Base-by-base conservation (phyloP, 1,140 invertebrate species). In the Drosophila teissieri region DNA sequence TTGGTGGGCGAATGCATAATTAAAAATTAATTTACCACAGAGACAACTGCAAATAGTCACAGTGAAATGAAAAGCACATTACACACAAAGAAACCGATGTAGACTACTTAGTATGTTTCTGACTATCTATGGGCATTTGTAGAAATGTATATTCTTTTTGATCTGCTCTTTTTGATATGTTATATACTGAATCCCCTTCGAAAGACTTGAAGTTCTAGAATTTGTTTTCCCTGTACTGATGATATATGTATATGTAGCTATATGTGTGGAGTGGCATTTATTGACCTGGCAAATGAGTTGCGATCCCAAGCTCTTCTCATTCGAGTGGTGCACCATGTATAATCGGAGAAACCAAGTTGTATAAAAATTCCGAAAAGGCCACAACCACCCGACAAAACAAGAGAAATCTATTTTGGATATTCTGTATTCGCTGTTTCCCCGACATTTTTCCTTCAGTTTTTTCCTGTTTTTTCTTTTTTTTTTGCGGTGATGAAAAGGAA, bases 21-120 rank as follows among this genome's bases (percentile, higher is more conserved):
- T 86, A 86, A 88, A 86, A 76, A 83, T 88, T 82, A 68, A 86
- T 86, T 86, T 79, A 76, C 65, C 75, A 61, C 75, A 73, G 51
- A 62, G 61, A 52, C 51, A 56, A 40, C 22, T 14, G 55, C 46
- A 60, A 73, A 72, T 44, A 45, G 24, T 42, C 17, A 6, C n/a
- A 27, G 39, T 55, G 40, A 80, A 60, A 73, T 53, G 45, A 45
- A 67, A 73, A 55, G 27, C 36, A 48, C 46, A 57, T 44, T 48
- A 56, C 42, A 46, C 34, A 14, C 53, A 2, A 15, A 34, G 54
- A 63, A 63, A 62, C 31, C 0, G n/a, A 14, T 19, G 11, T 45
- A 0, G 1, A n/a, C 3, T 4, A 3, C 8, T 31, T 6, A 1
- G 10, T 15, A 14, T 31, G 7, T 8, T 3, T 31, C 27, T 8